Base-by-base conservation (phyloP, 2,113 vertebrate genomes). In the Eonycteris spelaea region DNA sequence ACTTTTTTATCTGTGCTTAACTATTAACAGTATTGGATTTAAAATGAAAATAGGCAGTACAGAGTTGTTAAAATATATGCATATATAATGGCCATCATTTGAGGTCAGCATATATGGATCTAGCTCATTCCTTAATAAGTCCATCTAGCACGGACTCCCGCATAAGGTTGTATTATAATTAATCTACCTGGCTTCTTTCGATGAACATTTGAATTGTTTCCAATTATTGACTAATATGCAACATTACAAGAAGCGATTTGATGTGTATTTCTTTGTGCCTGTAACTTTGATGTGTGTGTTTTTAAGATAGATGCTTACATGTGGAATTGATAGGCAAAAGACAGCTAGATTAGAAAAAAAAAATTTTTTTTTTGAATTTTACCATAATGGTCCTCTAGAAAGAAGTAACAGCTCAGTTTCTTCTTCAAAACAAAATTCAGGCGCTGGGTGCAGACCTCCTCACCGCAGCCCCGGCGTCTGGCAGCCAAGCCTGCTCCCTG, bases 351-450 rank as follows among this genome's bases (percentile, higher is more conserved):
- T 57, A 18, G 33, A n/a, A n/a, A n/a, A n/a, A n/a, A n/a, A n/a
- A n/a, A n/a, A n/a, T n/a, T 38, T 53, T 14, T 43, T 21, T 73
- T 22, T 14, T 22, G 51, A 80, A 57, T 51, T 86, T 78, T 84
- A 21, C 53, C 28, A 13, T 63, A 61, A 68, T 33, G 70, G 55
- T 78, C 38, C 75, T 67, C 24, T 18, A 63, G 53, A 92, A 91
- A 61, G 65, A 51, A 38, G 71, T 53, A 51, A 51, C 43, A 19
- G 19, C 85, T 70, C 38, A 35, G 95, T 57, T 91, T 30, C 45
- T 92, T 91, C 86, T 86, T 70, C 61, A 71, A 91, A 91, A 95
- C 65, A 67, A 65, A 74, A 86, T 67, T 26, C 97, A 94, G 91
- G 55, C 91, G 93, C 73, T 19, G 35, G 45, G 89, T 75, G 79